Base-by-base conservation (phyloP, 1,140 invertebrate species). In the Calycopis cecrops region DNA sequence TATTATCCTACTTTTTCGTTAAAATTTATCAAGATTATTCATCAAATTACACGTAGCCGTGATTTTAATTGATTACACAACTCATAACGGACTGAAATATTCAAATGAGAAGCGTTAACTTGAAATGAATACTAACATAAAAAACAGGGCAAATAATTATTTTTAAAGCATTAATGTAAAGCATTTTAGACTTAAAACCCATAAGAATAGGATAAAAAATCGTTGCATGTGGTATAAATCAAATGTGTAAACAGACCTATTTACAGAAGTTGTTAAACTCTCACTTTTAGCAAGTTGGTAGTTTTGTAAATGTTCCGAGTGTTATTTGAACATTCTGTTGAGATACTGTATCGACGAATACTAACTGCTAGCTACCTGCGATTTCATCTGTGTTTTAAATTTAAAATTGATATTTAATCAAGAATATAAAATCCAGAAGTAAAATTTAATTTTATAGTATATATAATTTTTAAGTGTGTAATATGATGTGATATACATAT, bases 201-300 rank as follows among this genome's bases (percentile, higher is more conserved):
- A 9, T 9, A 10, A 44, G 9, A 21, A 17, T 52, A 38, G 18
- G 37, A 40, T 17, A 38, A 14, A 38, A 14, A 52, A 40, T 52
- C 10, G 35, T 18, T 17, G 17, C 9, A 51, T 9, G 4, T n/a
- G 8, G 12, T 10, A 35, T 12, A 52, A 52, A 52, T 35, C 35
- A 38, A 52, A 52, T 4, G 37, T 52, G 50, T 52, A 52, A 52
- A 52, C 50, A 52, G n/a, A 52, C 50, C 50, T 35, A 52, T 44
- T 44, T 44, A 44, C 40, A 44, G 17, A 44, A 44, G 40, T 44
- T 44, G 40, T 44, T 44, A 44, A 17, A 44, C 40, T 44, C 40
- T 17, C 16, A 44, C 40, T 44, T 44, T 44, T 44, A 44, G 16
- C 40, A 14, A 44, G 40, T 44, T 44, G 40, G 40, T 44, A 44